Evolutionary conservation across 2,888 invertebrate genomes (phyloP), one percentile per base, ranked within the genome.

Genomic region (Caenorhabditis japonica): DNA sequence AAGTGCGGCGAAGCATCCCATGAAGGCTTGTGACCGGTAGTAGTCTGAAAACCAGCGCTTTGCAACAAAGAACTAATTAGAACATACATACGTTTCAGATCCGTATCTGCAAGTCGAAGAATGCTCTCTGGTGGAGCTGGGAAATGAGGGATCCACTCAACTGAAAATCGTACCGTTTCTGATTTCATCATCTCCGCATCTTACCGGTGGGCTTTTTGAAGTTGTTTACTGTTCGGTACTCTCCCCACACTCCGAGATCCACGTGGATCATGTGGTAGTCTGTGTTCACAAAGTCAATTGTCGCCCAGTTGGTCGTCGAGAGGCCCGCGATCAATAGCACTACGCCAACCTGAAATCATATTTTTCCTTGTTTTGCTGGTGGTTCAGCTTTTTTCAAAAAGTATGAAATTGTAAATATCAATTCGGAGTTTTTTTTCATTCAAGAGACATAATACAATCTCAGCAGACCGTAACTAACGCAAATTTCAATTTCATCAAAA

Each of bases 121-220:
- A 86, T 71, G 25, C 72, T 73, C 23, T 77, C 77, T n/a, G 84
- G 84, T 19, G 86, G 84, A 12, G 75, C 64, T n/a, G 86, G 86
- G 61, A 86, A 86, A 56, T 86, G 86, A 3, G 86, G 84, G 61
- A 85, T 85, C 84, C 84, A 86, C 70, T 86, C 85, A 38, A 76
- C 85, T 86, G 76, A 64, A 84, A 80, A 27, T 43, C 1, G 17
- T 10, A 10, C 30, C 19, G 47, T 58, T 13, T 23, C 15, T 21
- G 12, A 15, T 13, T 38, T 12, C 27, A 10, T 0, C 15, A n/a
- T 19, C 56, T 47, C n/a, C n/a, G 4, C 0, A n/a, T 8, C 38
- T 41, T 8, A 77, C 77, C 60, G 1, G 39, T 70, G 8, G 36
- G 17, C 10, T 55, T 44, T 10, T 70, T 75, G 30, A 56, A 71